These are phyloP conservation scores for Xenopus tropicalis DNA, from an alignment of 2,113 vertebrate genomes.

Conservation along the genomic window UCB_Xtro_10.0 CM004444.2:13991501-13992000, in stretches of 20 bases:
- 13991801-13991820: conserved; percentile 61
- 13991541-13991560: not conserved
- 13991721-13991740: conserved; percentile 60
- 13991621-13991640: too few relatives aligned
- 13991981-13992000: too few relatives aligned
- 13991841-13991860: conserved; percentile 43
- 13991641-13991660: not conserved
- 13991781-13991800: conserved; percentile 46
- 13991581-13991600: too few relatives aligned
- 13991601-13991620: not conserved
- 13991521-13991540: not conserved
- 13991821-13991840: conserved; percentile 58
- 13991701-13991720: conserved; percentile 89
- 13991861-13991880: too few relatives aligned
- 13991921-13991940: too few relatives aligned
- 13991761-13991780: conserved; percentile 20
- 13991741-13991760: conserved; percentile 46
- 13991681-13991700: conserved; percentile 79
- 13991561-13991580: too few relatives aligned
- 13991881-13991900: too few relatives aligned
- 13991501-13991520: too few relatives aligned
- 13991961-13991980: too few relatives aligned
- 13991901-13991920: not conserved
- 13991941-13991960: too few relatives aligned
- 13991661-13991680: too few relatives aligned